These are phyloP conservation scores for Rhynchomys soricoides DNA, from an alignment of 2,113 vertebrate species.

Conservation along the genomic window DNA sequence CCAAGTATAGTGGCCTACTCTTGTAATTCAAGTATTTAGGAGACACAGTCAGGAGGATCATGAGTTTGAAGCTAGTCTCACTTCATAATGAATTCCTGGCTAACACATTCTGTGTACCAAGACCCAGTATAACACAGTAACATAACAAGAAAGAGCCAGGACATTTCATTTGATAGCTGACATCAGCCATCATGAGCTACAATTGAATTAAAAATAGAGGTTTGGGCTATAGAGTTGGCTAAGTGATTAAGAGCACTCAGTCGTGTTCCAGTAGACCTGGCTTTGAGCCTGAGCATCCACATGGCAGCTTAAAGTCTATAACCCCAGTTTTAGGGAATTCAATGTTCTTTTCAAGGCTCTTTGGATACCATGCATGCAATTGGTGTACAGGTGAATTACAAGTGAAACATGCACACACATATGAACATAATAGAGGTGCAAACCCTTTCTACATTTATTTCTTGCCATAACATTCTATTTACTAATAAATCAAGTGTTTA, in stretches of 20 bases:
- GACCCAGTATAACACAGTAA: neutral
- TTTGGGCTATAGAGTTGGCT: too few relatives aligned
- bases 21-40: neutral
- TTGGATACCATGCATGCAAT: neutral
- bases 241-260: neutral
- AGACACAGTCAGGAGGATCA: neutral
- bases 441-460: neutral
- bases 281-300: neutral
- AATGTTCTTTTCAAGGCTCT: neutral
- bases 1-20: neutral
- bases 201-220: neutral
- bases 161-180: neutral
- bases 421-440: neutral
- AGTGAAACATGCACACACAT: neutral
- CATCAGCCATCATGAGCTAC: neutral
- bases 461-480: neutral
- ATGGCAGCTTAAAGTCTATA: neutral
- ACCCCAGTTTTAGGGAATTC: neutral
- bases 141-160: neutral
- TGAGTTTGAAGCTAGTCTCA: neutral
- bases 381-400: too few relatives aligned
- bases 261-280: neutral
- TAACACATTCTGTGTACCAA: neutral
- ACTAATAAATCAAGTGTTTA: neutral
- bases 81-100: neutral